phyloP scores from a whole-genome alignment of 2,797 vertebrate species.

The Acrossocheilus fasciatus region DNA sequence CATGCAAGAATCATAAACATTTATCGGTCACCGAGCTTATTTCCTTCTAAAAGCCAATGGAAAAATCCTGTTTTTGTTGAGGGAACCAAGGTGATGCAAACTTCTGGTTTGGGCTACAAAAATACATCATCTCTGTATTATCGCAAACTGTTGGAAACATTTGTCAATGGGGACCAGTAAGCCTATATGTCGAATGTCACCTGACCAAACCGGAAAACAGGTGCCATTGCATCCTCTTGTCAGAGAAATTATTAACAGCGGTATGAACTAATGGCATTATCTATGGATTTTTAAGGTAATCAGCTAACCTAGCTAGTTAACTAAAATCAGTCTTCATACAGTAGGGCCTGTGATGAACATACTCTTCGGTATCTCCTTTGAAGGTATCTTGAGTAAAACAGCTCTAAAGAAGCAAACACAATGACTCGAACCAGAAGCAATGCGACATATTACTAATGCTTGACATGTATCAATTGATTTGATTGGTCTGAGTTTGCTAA shows the following conservation, averaged over 20 bases:
- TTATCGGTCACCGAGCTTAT: not conserved
- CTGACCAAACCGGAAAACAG: too few species aligned
- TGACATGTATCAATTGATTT: not conserved
- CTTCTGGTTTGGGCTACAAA: not conserved
- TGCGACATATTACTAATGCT: not conserved
- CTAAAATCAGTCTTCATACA: not conserved
- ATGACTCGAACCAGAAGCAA: not conserved
- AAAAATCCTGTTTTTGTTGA: not conserved
- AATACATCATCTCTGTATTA: not conserved
- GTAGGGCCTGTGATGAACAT: not conserved
- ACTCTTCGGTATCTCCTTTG: too few species aligned
- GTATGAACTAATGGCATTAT: too few species aligned
- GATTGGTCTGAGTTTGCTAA: not conserved
- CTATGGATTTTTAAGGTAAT: too few species aligned
- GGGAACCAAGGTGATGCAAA: not conserved
- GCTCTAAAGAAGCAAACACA: too few species aligned
- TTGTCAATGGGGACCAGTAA: too few species aligned
- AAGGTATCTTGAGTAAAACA: too few species aligned
- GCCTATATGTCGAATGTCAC: too few species aligned
- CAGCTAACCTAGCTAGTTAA: too few species aligned
- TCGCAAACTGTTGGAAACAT: too few species aligned
- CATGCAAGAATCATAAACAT: not conserved
- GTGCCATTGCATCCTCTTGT: too few species aligned
- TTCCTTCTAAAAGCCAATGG: not conserved
- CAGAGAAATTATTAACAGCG: too few species aligned